Base-by-base conservation (phyloP, 2,888 invertebrate species). In the Hirtodrosophila duncani region DNA sequence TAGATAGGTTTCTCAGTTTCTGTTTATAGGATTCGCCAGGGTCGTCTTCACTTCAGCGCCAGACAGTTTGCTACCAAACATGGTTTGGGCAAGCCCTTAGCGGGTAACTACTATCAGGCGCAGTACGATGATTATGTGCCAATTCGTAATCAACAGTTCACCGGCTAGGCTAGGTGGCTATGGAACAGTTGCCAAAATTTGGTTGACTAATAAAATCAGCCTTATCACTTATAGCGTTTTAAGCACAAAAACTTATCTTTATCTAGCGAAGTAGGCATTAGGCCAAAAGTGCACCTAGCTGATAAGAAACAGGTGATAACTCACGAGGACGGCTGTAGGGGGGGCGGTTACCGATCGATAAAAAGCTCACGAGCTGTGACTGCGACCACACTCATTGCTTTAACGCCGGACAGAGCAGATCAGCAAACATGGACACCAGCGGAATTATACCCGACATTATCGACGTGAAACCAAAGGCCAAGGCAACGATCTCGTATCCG, bases 31-130 rank as follows among this genome's bases (percentile, higher is more conserved):
- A 45, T 65, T 31, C 87, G 83, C 1, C 81, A 89, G 7, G 87
- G 89, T 10, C 89, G 93, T 18, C 88, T 86, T 0, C 87, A 88
- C 21, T 91, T 90, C 74, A 93, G 93, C 1, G 91, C 93, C 16
- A 89, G 87, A 26, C 89, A 91, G 34, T 93, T 96, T 82, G 93
- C 93, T 0, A 81, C 87, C 18, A 93, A 94, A 72, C 91, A 94
- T 85, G 89, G 90, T 2, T 88, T 97, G 8, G 94, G 93, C 0
- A 86, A 89, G n/a, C 85, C 85, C 8, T 51, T 84, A 1, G 85
- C 82, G 2, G 85, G 71, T 0, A 84, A 82, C 50, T 85, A 78
- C 36, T 85, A 70, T 27, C 52, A 67, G 33, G 84, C 85, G 0
- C 74, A 85, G 49, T 84, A 86, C 39, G 88, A 85, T 52, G 83